These are phyloP conservation scores for Portunus trituberculatus DNA, from an alignment of 1,140 invertebrate species.

Conservation along the genomic window DNA sequence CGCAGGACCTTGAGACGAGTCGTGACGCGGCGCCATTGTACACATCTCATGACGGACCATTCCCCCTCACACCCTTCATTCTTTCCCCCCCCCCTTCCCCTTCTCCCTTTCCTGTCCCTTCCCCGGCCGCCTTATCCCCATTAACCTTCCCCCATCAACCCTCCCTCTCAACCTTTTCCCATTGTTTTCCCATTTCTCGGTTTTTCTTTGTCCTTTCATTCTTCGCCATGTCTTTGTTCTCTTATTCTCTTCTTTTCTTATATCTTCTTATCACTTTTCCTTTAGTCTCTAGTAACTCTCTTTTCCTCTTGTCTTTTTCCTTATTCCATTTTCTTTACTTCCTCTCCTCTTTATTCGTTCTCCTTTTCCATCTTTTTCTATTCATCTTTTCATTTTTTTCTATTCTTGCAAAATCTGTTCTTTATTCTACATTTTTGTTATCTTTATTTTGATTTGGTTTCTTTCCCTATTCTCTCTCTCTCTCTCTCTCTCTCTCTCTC, in stretches of 20 bases:
- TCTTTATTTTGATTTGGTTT: background rate
- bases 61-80: no score
- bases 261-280: background rate
- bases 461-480: background rate
- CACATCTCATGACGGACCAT: no score
- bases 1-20: background rate
- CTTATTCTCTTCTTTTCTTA: background rate
- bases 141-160: no score
- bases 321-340: background rate
- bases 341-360: background rate
- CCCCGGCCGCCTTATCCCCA: no score
- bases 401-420: background rate
- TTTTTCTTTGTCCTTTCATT: background rate
- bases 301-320: background rate
- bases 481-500: background rate
- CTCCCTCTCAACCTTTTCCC: background rate
- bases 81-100: no score
- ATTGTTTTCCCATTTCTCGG: background rate
- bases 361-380: background rate
- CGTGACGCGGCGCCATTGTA: background rate
- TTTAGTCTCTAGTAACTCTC: background rate
- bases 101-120: no score
- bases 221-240: background rate
- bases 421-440: background rate
- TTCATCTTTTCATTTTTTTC: background rate